Base-by-base conservation (phyloP, 2,888 invertebrate genomes). In the Oligia strigilis region DNA sequence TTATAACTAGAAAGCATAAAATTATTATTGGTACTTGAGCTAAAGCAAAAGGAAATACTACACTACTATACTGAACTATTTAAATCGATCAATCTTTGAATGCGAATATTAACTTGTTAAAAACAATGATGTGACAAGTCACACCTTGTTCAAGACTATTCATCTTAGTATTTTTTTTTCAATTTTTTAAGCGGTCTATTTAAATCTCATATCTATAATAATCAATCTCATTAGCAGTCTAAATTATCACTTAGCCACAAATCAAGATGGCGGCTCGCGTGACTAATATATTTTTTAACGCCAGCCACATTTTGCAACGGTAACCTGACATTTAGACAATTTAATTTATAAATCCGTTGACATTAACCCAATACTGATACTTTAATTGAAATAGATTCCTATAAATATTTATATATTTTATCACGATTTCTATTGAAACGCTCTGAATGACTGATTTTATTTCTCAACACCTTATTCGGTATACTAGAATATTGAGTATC, bases 331-430 rank as follows among this genome's bases (percentile, higher is more conserved):
- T 86, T 86, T 81, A 52, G 75, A 86, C 84, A 84, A 84, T 81
- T 86, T 84, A 81, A 81, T 87, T 84, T 86, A 86, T 86, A 87
- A 86, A 86, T 84, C 77, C 72, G 36, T 71, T 75, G 52, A 85
- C 85, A 78, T 86, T 87, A 81, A 3, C 78, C 81, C 75, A 87
- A 81, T 81, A 75, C 29, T 29, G 58, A 77, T 78, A 86, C 14
- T 87, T 86, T 89, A 89, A 89, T 89, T 85, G 89, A 88, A 89
- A 75, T 55, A 29, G 84, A 88, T 87, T 71, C 46, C 29, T 82
- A 89, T 89, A 87, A 89, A 89, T 89, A 89, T 89, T 88, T 81
- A 89, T 87, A 80, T 2, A 77, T 84, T 87, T 84, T 81, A 84
- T 84, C 86, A 86, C 87, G 86, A 81, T 75, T 79, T 65, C 84